A percentile compares a stretch with the other conserved stretches of the same genome.
phyloP scores from a whole-genome alignment of 2,113 vertebrate species.

The Siniperca chuatsi region DNA sequence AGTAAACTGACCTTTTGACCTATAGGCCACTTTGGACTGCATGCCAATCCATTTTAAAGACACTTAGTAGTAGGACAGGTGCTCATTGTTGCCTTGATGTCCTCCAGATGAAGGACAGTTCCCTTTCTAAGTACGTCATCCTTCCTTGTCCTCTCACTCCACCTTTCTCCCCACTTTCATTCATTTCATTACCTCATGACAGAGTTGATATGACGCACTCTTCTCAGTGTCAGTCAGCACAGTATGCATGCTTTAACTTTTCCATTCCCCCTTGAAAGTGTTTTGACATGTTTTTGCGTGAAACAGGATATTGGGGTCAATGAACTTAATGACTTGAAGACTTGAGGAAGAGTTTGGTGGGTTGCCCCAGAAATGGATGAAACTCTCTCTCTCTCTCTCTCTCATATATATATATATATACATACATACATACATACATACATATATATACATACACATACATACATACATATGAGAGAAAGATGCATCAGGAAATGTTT shows the following conservation, averaged over 20 bases:
- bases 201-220: background rate
- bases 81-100: constrained; percentile 40
- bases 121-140: constrained; percentile 5
- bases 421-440: too few relatives aligned
- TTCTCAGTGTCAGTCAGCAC: background rate
- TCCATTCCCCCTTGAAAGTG: background rate
- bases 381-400: background rate
- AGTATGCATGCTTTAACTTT: background rate
- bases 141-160: constrained; percentile 15
- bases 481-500: too few relatives aligned
- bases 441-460: too few relatives aligned
- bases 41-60: constrained; percentile 45
- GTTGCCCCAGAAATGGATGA: background rate
- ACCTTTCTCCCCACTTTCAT: constrained; percentile 1
- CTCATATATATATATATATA: too few relatives aligned
- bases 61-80: constrained; percentile 40
- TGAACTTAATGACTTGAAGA: background rate
- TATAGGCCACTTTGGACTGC: background rate
- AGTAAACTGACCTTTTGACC: constrained; percentile 10
- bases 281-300: background rate
- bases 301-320: background rate
- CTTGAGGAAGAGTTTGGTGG: too few relatives aligned
- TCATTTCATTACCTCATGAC: constrained; percentile 21
- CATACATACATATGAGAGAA: too few relatives aligned
- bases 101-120: constrained; percentile 50